Evolutionary conservation across 2,888 invertebrate species (phyloP), one percentile per base, ranked within the genome.

Genomic region (Drosophila merina): DNA sequence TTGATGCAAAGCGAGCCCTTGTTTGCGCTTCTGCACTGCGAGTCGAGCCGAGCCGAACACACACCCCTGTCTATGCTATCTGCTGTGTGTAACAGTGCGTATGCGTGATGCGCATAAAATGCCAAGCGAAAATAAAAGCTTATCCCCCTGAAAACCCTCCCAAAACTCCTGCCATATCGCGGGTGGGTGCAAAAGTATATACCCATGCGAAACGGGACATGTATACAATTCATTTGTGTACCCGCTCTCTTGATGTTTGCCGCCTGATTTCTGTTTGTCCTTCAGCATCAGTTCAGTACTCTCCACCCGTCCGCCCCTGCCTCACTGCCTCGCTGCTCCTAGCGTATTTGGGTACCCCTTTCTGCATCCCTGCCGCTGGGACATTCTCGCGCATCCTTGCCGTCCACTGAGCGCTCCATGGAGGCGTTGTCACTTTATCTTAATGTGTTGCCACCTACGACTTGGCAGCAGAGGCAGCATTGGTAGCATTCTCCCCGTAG

Each of bases 401-500:
- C 57, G 62, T 67, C 71, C 72, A 71, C 72, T 63, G 47, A 47
- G 66, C 64, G 40, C 9, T 52, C 66, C 66, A 66, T 55, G 76
- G 68, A 79, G 86, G 89, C 88, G 89, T 86, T 81, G 79, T 81
- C 89, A 82, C 77, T 89, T 82, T 82, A 78, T 88, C 89, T 89
- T 89, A 87, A 87, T 89, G 89, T 77, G 89, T 79, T 89, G 71
- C 88, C 89, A 87, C 88, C 88, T 89, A 89, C 86, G 75, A 87
- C 79, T 86, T 75, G 80, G 74, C 75, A 74, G 75, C 74, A 72
- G 42, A 67, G 40, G 26, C 66, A 51, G 63, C 54, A 57, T 54
- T 63, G 78, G 74, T 73, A 72, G 75, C 55, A 57, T 54, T 10
- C 5, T 10, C 44, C 20, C 44, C 20, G 44, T 25, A 25, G 25